These are phyloP conservation scores for Papilio protenor DNA, from an alignment of 2,888 invertebrate genomes.

Conservation along the genomic window DNA sequence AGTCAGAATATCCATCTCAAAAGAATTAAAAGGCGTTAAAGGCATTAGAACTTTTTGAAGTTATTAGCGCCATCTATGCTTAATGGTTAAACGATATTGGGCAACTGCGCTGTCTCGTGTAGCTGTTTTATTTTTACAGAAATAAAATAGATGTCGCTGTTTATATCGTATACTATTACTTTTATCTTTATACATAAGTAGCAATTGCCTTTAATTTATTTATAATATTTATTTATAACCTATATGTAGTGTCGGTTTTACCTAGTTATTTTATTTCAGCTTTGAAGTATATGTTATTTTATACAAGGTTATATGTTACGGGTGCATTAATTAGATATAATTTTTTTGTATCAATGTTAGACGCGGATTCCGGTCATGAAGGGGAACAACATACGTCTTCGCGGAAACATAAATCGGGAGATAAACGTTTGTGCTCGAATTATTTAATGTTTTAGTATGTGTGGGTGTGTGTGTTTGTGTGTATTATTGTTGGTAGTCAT, in stretches of 20 bases:
- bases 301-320: neutral
- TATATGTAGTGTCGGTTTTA: neutral
- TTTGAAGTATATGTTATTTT: neutral
- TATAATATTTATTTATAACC: neutral
- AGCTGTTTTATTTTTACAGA: no score
- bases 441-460: constrained; percentile 19
- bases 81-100: no score
- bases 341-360: constrained; percentile 37
- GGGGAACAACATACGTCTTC: constrained; percentile 53
- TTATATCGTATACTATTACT: no score
- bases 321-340: constrained; percentile 19
- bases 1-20: no score
- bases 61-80: no score
- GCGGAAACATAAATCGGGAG: constrained; percentile 61
- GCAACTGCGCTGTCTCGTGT: no score
- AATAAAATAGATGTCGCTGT: no score
- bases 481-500: constrained; percentile 23
- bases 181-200: neutral
- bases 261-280: neutral
- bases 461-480: constrained; percentile 24
- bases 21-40: no score
- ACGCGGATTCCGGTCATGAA: constrained; percentile 58
- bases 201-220: neutral
- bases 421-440: constrained; percentile 61
- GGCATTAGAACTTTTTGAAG: no score